Percentiles rank a stretch among this genome's conserved stretches.
Evolutionary conservation across 2,113 vertebrate species (phyloP).

Genomic region (rat (Rattus norvegicus)): DNA sequence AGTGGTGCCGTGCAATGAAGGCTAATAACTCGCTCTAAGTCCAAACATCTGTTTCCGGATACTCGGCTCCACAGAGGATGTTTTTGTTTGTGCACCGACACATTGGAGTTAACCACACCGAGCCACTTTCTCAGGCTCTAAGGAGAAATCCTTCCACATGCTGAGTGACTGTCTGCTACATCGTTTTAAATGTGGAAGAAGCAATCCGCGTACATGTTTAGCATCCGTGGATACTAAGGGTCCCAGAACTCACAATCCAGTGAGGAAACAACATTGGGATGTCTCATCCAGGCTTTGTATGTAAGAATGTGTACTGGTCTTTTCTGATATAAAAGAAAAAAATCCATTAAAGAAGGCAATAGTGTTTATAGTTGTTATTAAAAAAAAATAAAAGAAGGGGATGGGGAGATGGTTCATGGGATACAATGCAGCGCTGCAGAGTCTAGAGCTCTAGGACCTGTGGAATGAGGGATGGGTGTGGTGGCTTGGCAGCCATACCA

Average conservation of each 20-base stretch:
- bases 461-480: no score
- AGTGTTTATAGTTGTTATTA: neutral
- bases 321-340: neutral
- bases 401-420: neutral
- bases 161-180: neutral
- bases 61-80: no score
- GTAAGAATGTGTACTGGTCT: neutral
- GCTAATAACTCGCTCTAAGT: neutral
- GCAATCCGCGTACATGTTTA: neutral
- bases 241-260: neutral
- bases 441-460: neutral
- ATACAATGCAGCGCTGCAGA: no score
- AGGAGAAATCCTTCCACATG: neutral
- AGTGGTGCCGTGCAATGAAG: rapidly evolving
- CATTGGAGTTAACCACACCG: neutral
- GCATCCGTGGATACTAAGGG: neutral
- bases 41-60: neutral
- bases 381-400: neutral
- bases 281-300: neutral
- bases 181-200: neutral
- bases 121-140: neutral
- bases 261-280: neutral
- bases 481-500: neutral
- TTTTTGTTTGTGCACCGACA: neutral
- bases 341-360: neutral